phyloP scores from a whole-genome alignment of 2,888 invertebrate species.

The Ceramica pisi region DNA sequence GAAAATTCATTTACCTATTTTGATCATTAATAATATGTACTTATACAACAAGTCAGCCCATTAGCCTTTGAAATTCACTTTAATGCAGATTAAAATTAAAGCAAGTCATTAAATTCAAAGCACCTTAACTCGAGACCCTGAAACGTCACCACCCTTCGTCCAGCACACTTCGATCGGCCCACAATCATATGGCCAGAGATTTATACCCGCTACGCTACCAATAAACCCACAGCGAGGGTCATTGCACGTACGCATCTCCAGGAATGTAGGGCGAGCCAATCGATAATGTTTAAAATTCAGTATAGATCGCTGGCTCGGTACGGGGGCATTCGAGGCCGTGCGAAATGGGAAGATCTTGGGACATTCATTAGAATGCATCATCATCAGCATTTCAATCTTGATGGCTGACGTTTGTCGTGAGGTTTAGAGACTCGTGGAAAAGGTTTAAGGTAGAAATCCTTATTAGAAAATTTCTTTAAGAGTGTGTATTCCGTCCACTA shows the following conservation, averaged over 20 bases:
- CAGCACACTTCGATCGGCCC: constrained; percentile 47
- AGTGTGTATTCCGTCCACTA: no score
- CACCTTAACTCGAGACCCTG: neutral
- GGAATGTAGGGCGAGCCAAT: constrained; percentile 84
- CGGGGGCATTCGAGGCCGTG: constrained; percentile 66
- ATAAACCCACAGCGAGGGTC: constrained; percentile 69
- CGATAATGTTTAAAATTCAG: constrained; percentile 87
- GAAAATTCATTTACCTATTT: no score
- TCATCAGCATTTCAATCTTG: constrained; percentile 55
- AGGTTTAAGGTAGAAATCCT: no score
- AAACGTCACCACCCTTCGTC: constrained; percentile 21
- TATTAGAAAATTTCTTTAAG: no score
- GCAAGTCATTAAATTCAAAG: neutral
- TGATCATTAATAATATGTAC: no score
- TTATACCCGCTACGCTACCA: constrained; percentile 70
- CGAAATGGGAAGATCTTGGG: constrained; percentile 51
- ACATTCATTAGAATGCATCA: constrained; percentile 56
- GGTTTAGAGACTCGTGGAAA: neutral
- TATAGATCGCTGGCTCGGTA: constrained; percentile 74
- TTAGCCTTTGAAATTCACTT: no score
- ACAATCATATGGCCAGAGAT: constrained; percentile 69
- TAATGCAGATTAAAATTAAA: no score
- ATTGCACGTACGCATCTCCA: constrained; percentile 69
- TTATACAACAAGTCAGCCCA: no score
- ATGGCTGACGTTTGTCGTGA: constrained; percentile 38